Evolutionary conservation across 2,113 vertebrate genomes (phyloP).

Genomic region (Passer domesticus): DNA sequence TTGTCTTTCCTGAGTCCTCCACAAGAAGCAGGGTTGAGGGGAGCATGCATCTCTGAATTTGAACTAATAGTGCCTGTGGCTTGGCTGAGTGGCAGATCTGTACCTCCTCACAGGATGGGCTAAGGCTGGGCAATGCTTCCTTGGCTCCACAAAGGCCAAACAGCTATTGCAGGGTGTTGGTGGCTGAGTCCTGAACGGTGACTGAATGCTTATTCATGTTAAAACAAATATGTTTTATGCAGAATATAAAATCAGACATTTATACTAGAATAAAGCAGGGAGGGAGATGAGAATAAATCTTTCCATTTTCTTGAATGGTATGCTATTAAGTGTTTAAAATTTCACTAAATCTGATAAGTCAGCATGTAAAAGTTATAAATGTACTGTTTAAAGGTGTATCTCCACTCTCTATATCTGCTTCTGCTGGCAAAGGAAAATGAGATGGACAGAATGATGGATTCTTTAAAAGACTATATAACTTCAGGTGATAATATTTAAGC

Average conservation of each 20-base stretch:
- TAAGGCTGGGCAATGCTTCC: neutral
- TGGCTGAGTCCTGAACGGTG: neutral
- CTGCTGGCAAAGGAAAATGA: neutral
- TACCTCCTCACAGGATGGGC: neutral
- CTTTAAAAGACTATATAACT: neutral
- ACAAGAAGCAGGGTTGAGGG: neutral
- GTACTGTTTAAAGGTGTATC: neutral
- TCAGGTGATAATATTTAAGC: neutral
- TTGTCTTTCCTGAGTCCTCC: neutral
- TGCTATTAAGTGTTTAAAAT: neutral
- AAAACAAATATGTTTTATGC: neutral
- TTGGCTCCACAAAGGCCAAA: neutral
- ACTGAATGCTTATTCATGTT: neutral
- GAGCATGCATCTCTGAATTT: neutral
- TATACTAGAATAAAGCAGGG: neutral
- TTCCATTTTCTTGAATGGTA: neutral
- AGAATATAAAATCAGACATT: neutral
- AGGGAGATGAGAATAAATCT: neutral
- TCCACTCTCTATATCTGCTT: neutral
- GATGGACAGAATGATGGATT: neutral
- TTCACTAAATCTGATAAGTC: neutral
- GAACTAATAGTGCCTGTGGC: neutral
- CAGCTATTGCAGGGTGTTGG: neutral
- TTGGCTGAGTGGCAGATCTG: neutral
- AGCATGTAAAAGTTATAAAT: neutral